Conservation (phyloP, 2,113 vertebrate genomes). For the Dermatemys mawii region DNA sequence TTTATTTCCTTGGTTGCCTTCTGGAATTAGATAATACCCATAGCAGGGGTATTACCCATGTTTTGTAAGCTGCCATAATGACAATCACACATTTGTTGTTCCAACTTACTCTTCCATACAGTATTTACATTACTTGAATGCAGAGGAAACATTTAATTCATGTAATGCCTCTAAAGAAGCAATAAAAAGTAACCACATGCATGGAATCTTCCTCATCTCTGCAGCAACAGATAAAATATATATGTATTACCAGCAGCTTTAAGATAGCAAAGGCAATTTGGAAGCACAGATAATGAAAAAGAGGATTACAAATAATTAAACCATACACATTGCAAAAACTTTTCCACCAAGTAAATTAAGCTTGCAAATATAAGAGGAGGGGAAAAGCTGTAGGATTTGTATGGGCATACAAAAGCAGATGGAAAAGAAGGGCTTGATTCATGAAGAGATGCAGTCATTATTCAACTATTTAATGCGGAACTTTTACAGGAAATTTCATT, state of each 20-base stretch:
- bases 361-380: neutral
- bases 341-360: neutral
- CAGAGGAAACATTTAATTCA: neutral
- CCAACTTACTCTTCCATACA: neutral
- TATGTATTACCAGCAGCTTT: too few species aligned
- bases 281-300: neutral
- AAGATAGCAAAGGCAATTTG: neutral
- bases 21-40: too few species aligned
- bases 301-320: neutral
- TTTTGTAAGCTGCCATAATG: neutral
- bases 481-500: constrained; percentile 15
- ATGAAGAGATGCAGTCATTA: neutral
- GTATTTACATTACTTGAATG: neutral
- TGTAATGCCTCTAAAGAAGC: neutral
- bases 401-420: neutral
- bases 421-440: neutral
- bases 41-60: too few species aligned
- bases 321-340: neutral
- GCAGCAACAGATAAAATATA: neutral
- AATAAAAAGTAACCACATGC: neutral
- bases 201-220: neutral
- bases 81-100: neutral
- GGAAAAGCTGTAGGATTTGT: neutral
- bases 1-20: too few species aligned
- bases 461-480: neutral